Evolutionary conservation across 1,140 invertebrate species (phyloP).

Genomic region (Eubasilissa regina): DNA sequence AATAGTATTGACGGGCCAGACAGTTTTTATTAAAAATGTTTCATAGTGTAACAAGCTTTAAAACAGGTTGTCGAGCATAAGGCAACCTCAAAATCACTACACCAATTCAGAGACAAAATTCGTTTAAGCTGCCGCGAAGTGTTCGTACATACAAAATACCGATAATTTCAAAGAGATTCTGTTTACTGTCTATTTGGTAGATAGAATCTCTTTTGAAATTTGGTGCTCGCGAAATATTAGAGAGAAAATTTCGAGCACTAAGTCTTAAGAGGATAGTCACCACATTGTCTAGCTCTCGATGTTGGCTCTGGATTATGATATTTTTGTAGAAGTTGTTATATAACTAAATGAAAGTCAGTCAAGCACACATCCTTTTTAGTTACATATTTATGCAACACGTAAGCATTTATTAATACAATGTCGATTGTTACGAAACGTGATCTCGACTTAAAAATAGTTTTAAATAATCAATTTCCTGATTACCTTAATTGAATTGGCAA

Average conservation of each 20-base stretch:
- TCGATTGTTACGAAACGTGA: conserved; percentile 8
- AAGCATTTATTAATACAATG: conserved; percentile 24
- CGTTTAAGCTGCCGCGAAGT: no score
- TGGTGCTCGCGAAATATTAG: not conserved
- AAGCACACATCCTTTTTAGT: conserved; percentile 6
- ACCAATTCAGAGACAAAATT: no score
- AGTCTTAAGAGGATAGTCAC: not conserved
- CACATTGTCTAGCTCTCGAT: no score
- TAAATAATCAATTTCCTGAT: conserved; percentile 5
- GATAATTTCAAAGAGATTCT: no score
- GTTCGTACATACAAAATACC: no score
- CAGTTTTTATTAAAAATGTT: no score
- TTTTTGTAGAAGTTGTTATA: conserved; percentile 15
- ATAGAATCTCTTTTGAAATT: no score
- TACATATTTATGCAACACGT: conserved; percentile 17
- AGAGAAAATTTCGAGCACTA: conserved; percentile 18
- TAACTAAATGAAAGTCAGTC: conserved; percentile 32
- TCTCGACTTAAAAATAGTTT: not conserved
- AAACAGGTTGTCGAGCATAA: no score
- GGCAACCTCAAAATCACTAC: no score
- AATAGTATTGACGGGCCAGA: no score
- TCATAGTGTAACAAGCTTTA: no score
- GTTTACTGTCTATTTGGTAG: no score
- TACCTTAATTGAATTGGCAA: conserved; percentile 1
- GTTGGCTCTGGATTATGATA: conserved; percentile 8